Evolutionary conservation across 2,797 vertebrate genomes (phyloP), one percentile per base, ranked within the genome.

Genomic region (Petrocephalus sullivani): DNA sequence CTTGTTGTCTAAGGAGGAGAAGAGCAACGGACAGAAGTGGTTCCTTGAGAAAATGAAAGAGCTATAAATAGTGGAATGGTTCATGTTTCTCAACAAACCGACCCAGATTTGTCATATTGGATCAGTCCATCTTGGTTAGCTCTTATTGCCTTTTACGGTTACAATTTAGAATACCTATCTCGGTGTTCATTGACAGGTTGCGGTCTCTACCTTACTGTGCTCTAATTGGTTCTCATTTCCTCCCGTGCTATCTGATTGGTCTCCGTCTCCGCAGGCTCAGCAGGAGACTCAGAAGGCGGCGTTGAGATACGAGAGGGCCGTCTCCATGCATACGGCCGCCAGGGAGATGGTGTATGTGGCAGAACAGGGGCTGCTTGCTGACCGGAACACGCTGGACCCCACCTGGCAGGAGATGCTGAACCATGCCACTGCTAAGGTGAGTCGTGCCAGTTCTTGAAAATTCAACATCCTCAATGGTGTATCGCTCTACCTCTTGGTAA

Each of bases 381-480:
- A 97, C 92, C 96, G 95, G 86, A 98, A 98, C 94, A 96, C 97
- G 0, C 92, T 98, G 93, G 97, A 98, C 89, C 97, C 97, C 28
- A 98, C 97, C 0, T 98, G 97, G 97, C 97, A 98, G 91, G 97
- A 98, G 93, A 97, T 98, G 97, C 96, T 98, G 58, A 98, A 98
- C 92, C 97, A 98, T 0, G 97, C 97, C 14, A 98, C 97, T 0
- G 91, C 96, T 86, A 98, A 98, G 94, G 97, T 97, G 91, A 14
- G 7, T 37, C 56, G 0, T 56, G 75, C 12, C 3, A 82, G 2
- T 37, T 21, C 21, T 28, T 51, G 51, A 21, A 3, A 41, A 51
- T 21, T 54, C 51, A 51, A 7, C 51, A 21, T 84, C 51, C 16
- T 46, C 33, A 9, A 46, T 5, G 19, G 41, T 54, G 10, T 54